phyloP scores from a whole-genome alignment of 1,140 invertebrate genomes.

The Lepidostoma basale region DNA sequence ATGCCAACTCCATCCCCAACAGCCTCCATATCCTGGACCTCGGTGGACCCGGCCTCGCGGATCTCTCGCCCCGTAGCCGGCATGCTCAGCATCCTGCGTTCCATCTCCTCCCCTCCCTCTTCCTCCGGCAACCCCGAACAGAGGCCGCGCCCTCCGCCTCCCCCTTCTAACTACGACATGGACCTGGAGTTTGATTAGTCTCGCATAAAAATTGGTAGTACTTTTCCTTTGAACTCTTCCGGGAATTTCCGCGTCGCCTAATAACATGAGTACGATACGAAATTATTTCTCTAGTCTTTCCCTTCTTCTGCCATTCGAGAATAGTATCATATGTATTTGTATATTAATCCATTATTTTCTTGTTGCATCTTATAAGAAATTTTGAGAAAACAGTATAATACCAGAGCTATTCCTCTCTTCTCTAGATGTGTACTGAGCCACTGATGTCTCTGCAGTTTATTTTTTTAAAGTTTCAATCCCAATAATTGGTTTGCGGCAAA shows the following conservation, averaged over 20 bases:
- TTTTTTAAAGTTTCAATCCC: too few relatives aligned
- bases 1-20: background rate
- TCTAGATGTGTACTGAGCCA: too few relatives aligned
- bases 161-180: constrained; percentile 40
- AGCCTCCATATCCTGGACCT: background rate
- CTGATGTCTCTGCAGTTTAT: too few relatives aligned
- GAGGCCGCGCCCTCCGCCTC: constrained; percentile 24
- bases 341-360: background rate
- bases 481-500: too few relatives aligned
- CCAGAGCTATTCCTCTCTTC: too few relatives aligned
- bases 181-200: constrained; percentile 37
- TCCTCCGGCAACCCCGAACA: constrained; percentile 5
- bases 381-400: too few relatives aligned
- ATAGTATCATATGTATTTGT: background rate
- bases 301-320: background rate
- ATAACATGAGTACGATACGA: too few relatives aligned
- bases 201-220: background rate
- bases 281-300: background rate
- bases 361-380: background rate
- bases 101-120: constrained; percentile 4
- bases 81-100: constrained; percentile 22
- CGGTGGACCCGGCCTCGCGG: background rate
- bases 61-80: constrained; percentile 2
- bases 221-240: background rate
- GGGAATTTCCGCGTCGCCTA: background rate